Percentiles rank a stretch among this genome's conserved stretches.
These are phyloP conservation scores for Hypomesus transpacificus DNA, from an alignment of 2,113 vertebrate genomes.

Conservation along the genomic window DNA sequence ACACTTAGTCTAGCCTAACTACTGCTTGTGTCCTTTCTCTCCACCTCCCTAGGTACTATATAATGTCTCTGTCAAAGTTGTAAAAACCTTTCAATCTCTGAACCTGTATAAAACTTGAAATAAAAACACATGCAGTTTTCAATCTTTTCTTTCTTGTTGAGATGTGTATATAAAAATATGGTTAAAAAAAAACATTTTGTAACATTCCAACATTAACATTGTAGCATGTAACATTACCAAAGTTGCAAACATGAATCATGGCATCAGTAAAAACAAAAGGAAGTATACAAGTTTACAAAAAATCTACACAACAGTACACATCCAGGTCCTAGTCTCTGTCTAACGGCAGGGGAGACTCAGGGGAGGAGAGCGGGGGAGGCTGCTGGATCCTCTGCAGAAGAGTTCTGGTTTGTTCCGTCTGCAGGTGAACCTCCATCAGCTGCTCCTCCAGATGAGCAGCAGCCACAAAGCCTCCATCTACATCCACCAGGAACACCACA, in stretches of 20 bases:
- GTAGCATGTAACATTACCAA: too few relatives aligned
- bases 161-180: too few relatives aligned
- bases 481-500: not conserved
- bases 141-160: too few relatives aligned
- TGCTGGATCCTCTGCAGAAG: constrained; percentile 44
- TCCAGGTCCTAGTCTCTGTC: constrained; percentile 3
- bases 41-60: constrained; percentile 1
- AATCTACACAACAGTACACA: not conserved
- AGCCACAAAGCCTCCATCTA: constrained; percentile 49
- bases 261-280: not conserved
- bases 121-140: constrained; percentile 10
- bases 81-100: constrained; percentile 19
- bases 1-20: constrained; percentile 20
- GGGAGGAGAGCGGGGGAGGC: constrained; percentile 11
- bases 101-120: constrained; percentile 19
- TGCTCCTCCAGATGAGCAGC: constrained; percentile 40
- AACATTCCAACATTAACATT: too few relatives aligned
- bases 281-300: constrained; percentile 9
- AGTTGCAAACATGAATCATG: too few relatives aligned
- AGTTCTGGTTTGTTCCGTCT: constrained; percentile 48
- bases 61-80: not conserved
- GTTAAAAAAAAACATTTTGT: too few relatives aligned
- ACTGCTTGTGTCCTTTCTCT: constrained; percentile 30
- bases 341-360: not conserved
- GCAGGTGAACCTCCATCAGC: constrained; percentile 36